Conservation (phyloP, 64 coral and sea anemone species). For the Platygyra sinensis region DNA sequence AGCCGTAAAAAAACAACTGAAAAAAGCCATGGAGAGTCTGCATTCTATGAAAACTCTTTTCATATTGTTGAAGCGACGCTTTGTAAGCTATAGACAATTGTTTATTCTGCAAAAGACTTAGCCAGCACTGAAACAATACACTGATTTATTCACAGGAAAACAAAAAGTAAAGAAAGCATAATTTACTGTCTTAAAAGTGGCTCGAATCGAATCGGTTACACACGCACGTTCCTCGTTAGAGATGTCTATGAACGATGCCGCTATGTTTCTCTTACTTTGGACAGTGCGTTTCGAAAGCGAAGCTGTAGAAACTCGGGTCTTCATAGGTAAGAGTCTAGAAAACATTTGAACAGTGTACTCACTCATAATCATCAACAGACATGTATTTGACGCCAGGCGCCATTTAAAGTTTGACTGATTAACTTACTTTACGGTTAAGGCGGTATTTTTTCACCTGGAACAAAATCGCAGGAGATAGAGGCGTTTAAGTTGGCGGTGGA, state of each 20-base stretch:
- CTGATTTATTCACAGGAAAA: background rate
- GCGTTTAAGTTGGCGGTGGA: background rate
- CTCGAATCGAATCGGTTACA: background rate
- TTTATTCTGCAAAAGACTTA: background rate
- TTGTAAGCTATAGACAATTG: background rate
- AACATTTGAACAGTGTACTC: background rate
- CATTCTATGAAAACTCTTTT: background rate
- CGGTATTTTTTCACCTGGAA: background rate
- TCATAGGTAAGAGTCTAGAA: background rate
- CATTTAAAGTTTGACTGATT: background rate
- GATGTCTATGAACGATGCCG: background rate
- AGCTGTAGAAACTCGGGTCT: background rate
- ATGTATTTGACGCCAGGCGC: background rate
- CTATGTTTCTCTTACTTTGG: background rate
- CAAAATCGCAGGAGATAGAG: background rate
- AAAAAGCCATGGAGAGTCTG: too few relatives aligned
- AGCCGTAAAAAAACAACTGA: too few relatives aligned
- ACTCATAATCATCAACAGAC: too few relatives aligned
- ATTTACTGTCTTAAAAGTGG: background rate
- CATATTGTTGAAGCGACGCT: background rate
- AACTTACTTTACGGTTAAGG: background rate
- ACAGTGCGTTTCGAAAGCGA: background rate
- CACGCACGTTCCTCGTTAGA: background rate
- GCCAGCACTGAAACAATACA: background rate
- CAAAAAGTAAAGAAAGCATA: background rate